Evolutionary conservation across 2,113 vertebrate genomes (phyloP).

Genomic region (Dipodomys merriami): DNA sequence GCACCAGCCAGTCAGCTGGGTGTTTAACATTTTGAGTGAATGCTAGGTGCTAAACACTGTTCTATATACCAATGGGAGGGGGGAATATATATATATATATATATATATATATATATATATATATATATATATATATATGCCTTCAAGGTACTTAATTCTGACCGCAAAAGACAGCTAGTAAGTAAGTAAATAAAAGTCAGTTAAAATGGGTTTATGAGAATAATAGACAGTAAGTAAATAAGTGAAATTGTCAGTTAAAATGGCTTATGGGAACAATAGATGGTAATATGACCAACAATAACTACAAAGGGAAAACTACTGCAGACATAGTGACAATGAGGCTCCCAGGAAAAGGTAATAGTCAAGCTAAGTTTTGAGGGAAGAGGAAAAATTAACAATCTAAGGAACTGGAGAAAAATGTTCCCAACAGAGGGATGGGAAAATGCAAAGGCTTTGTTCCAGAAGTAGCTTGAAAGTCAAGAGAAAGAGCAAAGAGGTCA

Average conservation of each 20-base stretch:
- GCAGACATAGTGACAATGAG: not conserved
- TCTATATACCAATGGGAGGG: not conserved
- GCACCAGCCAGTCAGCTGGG: not conserved
- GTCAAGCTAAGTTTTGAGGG: not conserved
- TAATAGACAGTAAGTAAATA: not conserved
- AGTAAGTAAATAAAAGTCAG: not conserved
- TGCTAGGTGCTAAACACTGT: not conserved
- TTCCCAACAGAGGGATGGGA: not conserved
- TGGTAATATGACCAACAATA: not conserved
- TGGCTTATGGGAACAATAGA: not conserved
- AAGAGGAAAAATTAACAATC: not conserved
- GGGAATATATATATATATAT: not conserved
- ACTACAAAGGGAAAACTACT: not conserved
- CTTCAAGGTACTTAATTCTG: not conserved
- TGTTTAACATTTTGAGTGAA: not conserved
- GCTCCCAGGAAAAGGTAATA: not conserved
- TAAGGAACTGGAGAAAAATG: not conserved
- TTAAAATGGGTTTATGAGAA: not conserved
- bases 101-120: no score
- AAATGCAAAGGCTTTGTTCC: not conserved
- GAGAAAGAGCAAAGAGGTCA: not conserved
- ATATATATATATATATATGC: not conserved
- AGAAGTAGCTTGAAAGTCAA: not conserved
- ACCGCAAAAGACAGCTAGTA: not conserved
- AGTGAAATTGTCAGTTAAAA: not conserved